Evolutionary conservation across 2,797 vertebrate genomes (phyloP).

Genomic region (Sternotherus odoratus): DNA sequence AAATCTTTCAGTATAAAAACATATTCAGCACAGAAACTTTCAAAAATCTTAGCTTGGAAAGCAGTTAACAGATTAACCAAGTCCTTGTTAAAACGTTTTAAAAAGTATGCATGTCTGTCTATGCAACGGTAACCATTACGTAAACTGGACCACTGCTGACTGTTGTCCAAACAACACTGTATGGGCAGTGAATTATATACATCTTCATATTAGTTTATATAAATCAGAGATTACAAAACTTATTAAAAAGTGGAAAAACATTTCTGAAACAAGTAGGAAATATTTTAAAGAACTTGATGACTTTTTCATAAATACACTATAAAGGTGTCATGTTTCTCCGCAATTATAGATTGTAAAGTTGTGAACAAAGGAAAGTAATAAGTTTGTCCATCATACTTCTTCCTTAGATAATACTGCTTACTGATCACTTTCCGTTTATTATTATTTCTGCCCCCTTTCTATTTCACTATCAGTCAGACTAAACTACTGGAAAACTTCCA

Average conservation of each 20-base stretch:
- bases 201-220: no score
- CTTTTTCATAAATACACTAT: slow-evolving; percentile 63
- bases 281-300: slow-evolving; percentile 67
- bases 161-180: slow-evolving; percentile 15
- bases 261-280: slow-evolving; percentile 72
- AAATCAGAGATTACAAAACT: slow-evolving; percentile 35
- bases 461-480: slow-evolving; percentile 26
- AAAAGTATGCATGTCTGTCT: neutral
- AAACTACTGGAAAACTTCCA: slow-evolving; percentile 54
- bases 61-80: neutral
- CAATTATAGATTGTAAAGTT: slow-evolving; percentile 58
- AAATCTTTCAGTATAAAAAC: slow-evolving; percentile 5
- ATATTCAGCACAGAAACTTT: neutral
- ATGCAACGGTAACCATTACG: neutral
- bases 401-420: slow-evolving; percentile 72
- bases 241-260: slow-evolving; percentile 53
- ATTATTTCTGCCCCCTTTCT: slow-evolving; percentile 69
- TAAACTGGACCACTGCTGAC: neutral
- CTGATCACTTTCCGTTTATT: slow-evolving; percentile 59
- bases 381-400: slow-evolving; percentile 54
- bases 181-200: slow-evolving; percentile 5
- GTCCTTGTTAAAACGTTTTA: neutral
- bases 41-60: neutral
- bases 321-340: neutral
- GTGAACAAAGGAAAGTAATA: slow-evolving; percentile 58